These are phyloP conservation scores for Cyphomyrmex costatus DNA, from an alignment of 1,140 invertebrate species.

Conservation along the genomic window DNA sequence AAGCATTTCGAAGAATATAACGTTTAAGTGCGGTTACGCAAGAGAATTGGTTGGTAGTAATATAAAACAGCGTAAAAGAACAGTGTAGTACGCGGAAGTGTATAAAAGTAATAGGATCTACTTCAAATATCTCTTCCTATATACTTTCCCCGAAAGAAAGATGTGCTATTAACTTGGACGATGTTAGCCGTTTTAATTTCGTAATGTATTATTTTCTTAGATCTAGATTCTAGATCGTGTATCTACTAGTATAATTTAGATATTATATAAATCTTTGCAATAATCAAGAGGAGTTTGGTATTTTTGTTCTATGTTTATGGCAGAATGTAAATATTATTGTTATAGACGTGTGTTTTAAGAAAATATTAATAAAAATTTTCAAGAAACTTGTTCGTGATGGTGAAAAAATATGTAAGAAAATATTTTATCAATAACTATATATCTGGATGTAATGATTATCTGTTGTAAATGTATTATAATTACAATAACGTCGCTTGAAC, in stretches of 20 bases:
- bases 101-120: constrained; percentile 19
- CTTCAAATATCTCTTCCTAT: constrained; percentile 5
- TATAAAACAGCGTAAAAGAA: background rate
- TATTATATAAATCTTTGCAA: background rate
- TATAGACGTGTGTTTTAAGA: background rate
- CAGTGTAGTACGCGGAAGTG: background rate
- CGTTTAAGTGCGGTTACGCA: background rate
- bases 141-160: background rate
- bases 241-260: background rate
- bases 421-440: constrained; percentile 13
- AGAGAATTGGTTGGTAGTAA: background rate
- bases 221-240: background rate
- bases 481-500: constrained; percentile 1
- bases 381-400: background rate
- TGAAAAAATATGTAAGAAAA: background rate
- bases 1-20: background rate
- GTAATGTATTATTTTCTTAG: constrained; percentile 6
- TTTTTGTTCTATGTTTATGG: background rate
- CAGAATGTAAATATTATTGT: background rate
- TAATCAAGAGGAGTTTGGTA: background rate
- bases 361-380: background rate
- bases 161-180: constrained; percentile 1
- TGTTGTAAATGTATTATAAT: background rate
- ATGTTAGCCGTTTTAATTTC: constrained; percentile 21
- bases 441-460: background rate